Base-by-base conservation (phyloP, 1,140 invertebrate species). In the Heterodera schachtii region DNA sequence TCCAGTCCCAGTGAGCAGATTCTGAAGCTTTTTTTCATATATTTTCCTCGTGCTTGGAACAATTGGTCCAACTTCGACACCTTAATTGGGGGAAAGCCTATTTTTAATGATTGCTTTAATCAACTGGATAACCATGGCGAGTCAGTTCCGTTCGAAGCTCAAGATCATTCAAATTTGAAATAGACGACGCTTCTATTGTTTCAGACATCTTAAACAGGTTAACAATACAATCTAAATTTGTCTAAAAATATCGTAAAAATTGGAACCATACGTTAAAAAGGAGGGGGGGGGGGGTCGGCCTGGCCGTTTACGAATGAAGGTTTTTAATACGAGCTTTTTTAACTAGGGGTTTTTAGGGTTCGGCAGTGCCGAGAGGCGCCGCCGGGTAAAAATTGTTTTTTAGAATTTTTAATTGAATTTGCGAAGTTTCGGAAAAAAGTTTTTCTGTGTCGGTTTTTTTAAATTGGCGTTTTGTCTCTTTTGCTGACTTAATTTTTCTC, bases 1-100 rank as follows among this genome's bases (percentile, higher is more conserved):
- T 8, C 77, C 64, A 73, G 4, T 44, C 41, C 49, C 77, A 74
- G 31, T 43, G 49, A 82, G 16, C 73, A 80, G 3, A 44, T 82
- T 82, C 16, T 66, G 66, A 31, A 82, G 71, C 46, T 82, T 82
- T 46, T 81, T 82, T 73, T 82, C 80, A 13, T 82, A 82, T 52
- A 82, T 16, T 16, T 81, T 82, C 41, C 81, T 52, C 21, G 81
- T 82, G 11, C 67, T 82, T 21, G 46, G 13, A 2, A 46, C 75
- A 31, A 82, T 82, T n/a, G 81, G 81, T 49, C 81, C 81, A 49
- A 41, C 52, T 13, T 46, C 3, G 66, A 81, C 49, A 11, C 80
- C 80, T 78, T 16, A 71, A 71, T 71, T 70, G 31, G 31, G 31
- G 31, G 67, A n/a, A 69, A 69, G 19, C 16, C 1, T 71, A 71